Percentiles rank a stretch among this genome's conserved stretches.
Evolutionary conservation across 1,140 invertebrate genomes (phyloP).

Genomic region (Caenorhabditis briggsae): DNA sequence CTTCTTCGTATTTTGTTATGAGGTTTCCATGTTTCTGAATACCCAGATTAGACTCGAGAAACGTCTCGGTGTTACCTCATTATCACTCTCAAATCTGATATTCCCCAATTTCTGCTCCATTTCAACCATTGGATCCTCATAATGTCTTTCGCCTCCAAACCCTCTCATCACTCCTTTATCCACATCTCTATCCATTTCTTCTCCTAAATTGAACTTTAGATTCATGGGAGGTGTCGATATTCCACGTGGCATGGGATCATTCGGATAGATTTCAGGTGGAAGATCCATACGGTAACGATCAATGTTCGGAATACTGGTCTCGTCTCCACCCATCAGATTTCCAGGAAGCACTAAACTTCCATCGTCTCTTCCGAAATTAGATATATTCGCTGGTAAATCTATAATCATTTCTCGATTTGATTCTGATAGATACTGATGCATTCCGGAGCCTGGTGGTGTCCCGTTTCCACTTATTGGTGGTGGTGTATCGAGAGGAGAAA

Average conservation of each 20-base stretch:
- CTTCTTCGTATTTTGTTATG: constrained; percentile 21
- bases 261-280: constrained; percentile 42
- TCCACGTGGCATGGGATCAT: constrained; percentile 40
- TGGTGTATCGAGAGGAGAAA: constrained; percentile 55
- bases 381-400: constrained; percentile 18
- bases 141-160: constrained; percentile 37
- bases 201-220: constrained; percentile 40
- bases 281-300: constrained; percentile 40
- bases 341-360: constrained; percentile 37
- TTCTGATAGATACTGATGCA: constrained; percentile 15
- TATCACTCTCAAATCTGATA: constrained; percentile 42
- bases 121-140: constrained; percentile 26
- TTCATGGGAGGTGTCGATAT: constrained; percentile 12
- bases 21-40: background rate
- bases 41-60: background rate
- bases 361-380: constrained; percentile 50
- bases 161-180: constrained; percentile 46
- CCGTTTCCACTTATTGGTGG: constrained; percentile 25
- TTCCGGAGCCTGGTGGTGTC: background rate
- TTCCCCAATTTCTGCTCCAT: constrained; percentile 38
- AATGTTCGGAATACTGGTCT: constrained; percentile 15
- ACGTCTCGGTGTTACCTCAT: background rate
- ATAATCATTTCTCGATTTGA: constrained; percentile 24
- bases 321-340: constrained; percentile 29
- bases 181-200: constrained; percentile 35